Evolutionary conservation across 1,140 invertebrate genomes (phyloP).

Genomic region (Cotesia vestalis): DNA sequence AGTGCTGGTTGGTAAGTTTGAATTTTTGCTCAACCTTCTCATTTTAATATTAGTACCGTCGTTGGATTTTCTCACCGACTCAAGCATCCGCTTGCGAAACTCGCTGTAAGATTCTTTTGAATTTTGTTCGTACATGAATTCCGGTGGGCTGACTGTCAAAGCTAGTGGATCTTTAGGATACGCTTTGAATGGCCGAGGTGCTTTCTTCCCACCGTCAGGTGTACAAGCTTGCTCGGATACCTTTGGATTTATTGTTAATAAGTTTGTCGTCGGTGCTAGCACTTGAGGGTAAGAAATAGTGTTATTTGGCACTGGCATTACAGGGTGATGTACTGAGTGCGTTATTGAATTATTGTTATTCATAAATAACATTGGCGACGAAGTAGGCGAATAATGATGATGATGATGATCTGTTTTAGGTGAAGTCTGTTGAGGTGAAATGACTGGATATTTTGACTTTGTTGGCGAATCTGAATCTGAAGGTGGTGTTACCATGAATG

Average conservation of each 20-base stretch:
- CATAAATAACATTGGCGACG: slow-evolving; percentile 26
- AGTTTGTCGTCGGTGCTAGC: not conserved
- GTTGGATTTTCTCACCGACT: slow-evolving; percentile 71
- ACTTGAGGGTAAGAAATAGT: too few relatives aligned
- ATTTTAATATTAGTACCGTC: slow-evolving; percentile 75
- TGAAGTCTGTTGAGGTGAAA: slow-evolving; percentile 33
- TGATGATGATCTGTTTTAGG: not conserved
- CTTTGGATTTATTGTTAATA: slow-evolving; percentile 3
- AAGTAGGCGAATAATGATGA: slow-evolving; percentile 27
- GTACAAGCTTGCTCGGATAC: slow-evolving; percentile 8
- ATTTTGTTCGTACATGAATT: slow-evolving; percentile 64
- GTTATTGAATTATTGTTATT: slow-evolving; percentile 31
- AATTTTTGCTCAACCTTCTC: slow-evolving; percentile 64
- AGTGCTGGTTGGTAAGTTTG: slow-evolving; percentile 52
- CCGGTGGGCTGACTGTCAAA: slow-evolving; percentile 65
- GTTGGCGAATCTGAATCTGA: slow-evolving; percentile 51
- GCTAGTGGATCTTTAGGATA: slow-evolving; percentile 75
- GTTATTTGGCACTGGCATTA: slow-evolving; percentile 11
- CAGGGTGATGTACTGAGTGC: slow-evolving; percentile 16
- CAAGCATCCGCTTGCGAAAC: slow-evolving; percentile 74
- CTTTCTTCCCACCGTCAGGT: slow-evolving; percentile 51
- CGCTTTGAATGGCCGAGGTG: slow-evolving; percentile 74
- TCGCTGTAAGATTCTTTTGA: slow-evolving; percentile 72
- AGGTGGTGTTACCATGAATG: slow-evolving; percentile 51
- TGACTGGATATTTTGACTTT: slow-evolving; percentile 39